Evolutionary conservation across 2,888 invertebrate genomes (phyloP), one percentile per base, ranked within the genome.

Genomic region (Willowsia nigromaculata): DNA sequence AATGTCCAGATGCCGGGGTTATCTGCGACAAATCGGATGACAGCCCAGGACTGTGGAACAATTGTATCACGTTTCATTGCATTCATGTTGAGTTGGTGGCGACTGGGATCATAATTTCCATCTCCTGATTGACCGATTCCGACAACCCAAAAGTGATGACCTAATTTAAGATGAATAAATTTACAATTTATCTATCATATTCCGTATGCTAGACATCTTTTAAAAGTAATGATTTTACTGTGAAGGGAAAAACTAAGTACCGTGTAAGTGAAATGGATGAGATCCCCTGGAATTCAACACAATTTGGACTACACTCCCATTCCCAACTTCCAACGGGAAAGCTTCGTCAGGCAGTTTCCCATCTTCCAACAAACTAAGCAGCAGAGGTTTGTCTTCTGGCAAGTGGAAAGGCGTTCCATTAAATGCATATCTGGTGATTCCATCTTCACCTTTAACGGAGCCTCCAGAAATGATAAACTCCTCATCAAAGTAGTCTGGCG

Each of bases 221-320:
- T n/a, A 30, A 11, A 80, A 13, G 13, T 2, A 47, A 7, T 47
- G 22, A 18, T 40, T 27, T 59, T 27, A 9, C 7, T 5, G 22
- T 30, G n/a, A 65, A 25, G 53, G 11, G 11, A 1, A 43, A 43
- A 13, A 37, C 9, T 13, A 43, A 25, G 25, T 56, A 86, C 91
- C 91, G 65, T 92, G 92, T n/a, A 92, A 76, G 87, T 92, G 92
- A 33, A 92, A 91, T 2, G 92, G 92, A 82, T 92, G 92, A 1
- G 88, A 78, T 6, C 88, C 88, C 5, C 56, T 59, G 33, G 90
- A 91, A 37, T 92, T 91, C 0, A 92, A 78, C 0, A 92, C 88
- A 13, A 92, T 15, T 56, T 91, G 91, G 18, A 92, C 76, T 7
- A 90, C 86, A 81, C 83, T 84, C 1, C 81, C 88, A 53, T 89